Evolutionary conservation across 2,113 vertebrate species (phyloP), one percentile per base, ranked within the genome.

Genomic region (Neolamprologus cancellatus): DNA sequence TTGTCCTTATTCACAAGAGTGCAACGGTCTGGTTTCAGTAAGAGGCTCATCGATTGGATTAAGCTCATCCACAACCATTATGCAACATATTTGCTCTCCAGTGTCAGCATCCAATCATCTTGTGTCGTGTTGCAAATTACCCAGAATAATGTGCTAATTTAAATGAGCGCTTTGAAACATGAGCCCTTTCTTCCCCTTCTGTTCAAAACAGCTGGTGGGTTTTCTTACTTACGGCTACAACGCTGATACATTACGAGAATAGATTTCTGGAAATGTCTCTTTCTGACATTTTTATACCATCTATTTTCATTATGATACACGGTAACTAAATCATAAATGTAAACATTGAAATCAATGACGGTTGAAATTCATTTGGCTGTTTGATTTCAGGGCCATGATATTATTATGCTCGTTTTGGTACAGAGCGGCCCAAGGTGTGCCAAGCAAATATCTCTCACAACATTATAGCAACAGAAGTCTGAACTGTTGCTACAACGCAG

Each of bases 21-120:
- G 39, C 48, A 91, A 84, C 4, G 18, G 66, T 85, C 79, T 88
- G 81, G 59, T 89, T 85, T 92, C 80, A 85, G 79, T 59, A 36
- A 87, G 82, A 69, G 54, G 48, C 54, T 84, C 34, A 61, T 79
- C 34, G 36, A 87, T 84, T 57, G 85, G 71, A 90, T 90, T 85
- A 59, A 39, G 54, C 79, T 78, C 41, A 84, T 90, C 74, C 34
- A 66, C 85, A 55, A 18, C 52, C 74, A 84, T 82, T 78, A 84
- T 79, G 69, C 76, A 87, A 64, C 78, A 82, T 48, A 57, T 82
- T 61, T 76, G 53, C 86, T 53, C 36, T 36, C 76, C 55, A 7
- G 14, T 59, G 44, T 71, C 74, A 76, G 76, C 53, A 71, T 41
- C 54, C 79, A 18, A n/a, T 44, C 32, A 34, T 84, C 61, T 57